Evolutionary conservation across 2,113 vertebrate species (phyloP).

Genomic region (Scomber japonicus): DNA sequence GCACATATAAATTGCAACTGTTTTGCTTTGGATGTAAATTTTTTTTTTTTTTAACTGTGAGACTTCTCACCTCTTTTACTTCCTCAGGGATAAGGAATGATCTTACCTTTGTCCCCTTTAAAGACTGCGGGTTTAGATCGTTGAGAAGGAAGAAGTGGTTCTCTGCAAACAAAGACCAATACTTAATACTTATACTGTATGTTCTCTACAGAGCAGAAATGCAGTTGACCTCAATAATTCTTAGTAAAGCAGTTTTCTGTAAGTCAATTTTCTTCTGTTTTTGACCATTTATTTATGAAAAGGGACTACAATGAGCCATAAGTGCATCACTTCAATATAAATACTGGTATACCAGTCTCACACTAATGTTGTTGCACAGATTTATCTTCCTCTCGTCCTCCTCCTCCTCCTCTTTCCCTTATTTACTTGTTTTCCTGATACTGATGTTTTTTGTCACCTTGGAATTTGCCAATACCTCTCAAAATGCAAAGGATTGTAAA

Average conservation of each 20-base stretch:
- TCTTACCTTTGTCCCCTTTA: neutral
- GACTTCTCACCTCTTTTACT: conserved; percentile 23
- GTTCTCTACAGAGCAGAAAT: neutral
- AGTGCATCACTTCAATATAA: neutral
- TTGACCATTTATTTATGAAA: neutral
- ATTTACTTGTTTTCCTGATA: conserved; percentile 20
- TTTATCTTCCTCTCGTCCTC: neutral
- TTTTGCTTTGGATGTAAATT: conserved; percentile 32
- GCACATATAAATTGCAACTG: conserved; percentile 64
- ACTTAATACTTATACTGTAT: neutral
- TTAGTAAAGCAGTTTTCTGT: too few species aligned
- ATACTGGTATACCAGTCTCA: neutral
- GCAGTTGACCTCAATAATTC: too few species aligned
- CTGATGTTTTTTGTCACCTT: conserved; percentile 13
- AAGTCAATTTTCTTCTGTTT: neutral
- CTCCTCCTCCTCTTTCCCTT: neutral
- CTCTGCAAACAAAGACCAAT: neutral
- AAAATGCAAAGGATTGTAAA: conserved; percentile 30
- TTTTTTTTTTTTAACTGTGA: conserved; percentile 14
- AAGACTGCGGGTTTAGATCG: neutral
- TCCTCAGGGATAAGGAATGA: neutral
- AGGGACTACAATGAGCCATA: neutral
- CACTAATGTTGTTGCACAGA: neutral
- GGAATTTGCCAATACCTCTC: conserved; percentile 18
- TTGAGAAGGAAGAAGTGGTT: neutral